Percentiles rank a stretch among this genome's conserved stretches.
Evolutionary conservation across 64 coral and sea anemone species (phyloP).

Genomic region (Platygyra sinensis): DNA sequence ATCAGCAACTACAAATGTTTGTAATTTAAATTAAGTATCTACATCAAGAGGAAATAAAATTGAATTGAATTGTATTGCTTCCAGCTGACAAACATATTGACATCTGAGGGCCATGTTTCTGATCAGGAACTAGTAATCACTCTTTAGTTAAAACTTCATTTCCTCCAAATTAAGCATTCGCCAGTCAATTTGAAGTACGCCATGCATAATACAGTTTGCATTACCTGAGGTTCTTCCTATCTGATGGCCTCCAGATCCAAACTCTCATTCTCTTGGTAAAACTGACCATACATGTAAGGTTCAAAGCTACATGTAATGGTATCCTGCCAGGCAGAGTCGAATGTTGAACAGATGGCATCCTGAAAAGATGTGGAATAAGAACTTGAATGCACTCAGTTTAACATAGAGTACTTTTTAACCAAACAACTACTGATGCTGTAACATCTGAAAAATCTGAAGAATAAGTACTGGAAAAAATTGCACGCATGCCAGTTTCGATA

Average conservation of each 20-base stretch:
- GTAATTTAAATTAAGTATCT: too few relatives aligned
- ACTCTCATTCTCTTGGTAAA: constrained; percentile 96
- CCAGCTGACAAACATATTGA: too few relatives aligned
- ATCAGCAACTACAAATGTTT: too few relatives aligned
- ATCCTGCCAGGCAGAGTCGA: constrained; percentile 81
- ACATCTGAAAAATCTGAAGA: too few relatives aligned
- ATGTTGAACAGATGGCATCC: constrained; percentile 88
- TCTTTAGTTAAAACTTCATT: background rate
- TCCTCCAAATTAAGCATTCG: too few relatives aligned
- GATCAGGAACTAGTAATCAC: background rate
- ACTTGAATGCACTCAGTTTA: background rate
- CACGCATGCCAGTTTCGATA: too few relatives aligned
- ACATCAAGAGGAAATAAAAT: too few relatives aligned
- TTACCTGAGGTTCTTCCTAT: constrained; percentile 86
- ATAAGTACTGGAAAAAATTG: too few relatives aligned
- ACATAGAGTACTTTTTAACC: too few relatives aligned
- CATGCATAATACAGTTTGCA: background rate
- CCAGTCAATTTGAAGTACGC: background rate
- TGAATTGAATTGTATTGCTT: too few relatives aligned
- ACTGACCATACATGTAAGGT: constrained; percentile 86
- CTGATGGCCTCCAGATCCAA: constrained; percentile 85
- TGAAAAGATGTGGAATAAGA: background rate
- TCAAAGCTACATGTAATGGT: constrained; percentile 75
- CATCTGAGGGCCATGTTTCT: too few relatives aligned
- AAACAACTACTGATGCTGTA: too few relatives aligned